A percentile compares a stretch with the other conserved stretches of the same genome.
These are phyloP conservation scores for Acromyrmex echinatior DNA, from an alignment of 1,140 invertebrate species.

Conservation along the genomic window DNA sequence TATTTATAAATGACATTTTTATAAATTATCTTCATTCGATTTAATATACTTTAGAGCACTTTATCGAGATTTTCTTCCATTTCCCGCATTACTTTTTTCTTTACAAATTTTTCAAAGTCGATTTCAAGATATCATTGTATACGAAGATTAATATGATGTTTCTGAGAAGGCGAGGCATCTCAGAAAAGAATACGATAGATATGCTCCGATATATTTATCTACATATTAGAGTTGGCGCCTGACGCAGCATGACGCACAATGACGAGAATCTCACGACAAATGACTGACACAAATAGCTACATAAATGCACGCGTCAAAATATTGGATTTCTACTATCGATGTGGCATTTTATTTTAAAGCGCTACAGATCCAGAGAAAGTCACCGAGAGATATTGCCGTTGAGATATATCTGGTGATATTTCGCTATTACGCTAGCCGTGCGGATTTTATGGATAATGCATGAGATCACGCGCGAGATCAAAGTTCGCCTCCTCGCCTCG, in stretches of 20 bases:
- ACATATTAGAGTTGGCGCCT: neutral
- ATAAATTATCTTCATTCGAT: neutral
- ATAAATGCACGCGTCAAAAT: constrained; percentile 64
- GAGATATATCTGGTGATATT: constrained; percentile 67
- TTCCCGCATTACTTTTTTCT: neutral
- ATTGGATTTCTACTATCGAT: constrained; percentile 63
- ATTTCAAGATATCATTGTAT: neutral
- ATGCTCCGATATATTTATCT: constrained; percentile 3
- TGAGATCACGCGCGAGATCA: constrained; percentile 35
- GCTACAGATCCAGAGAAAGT: constrained; percentile 14
- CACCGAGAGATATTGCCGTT: constrained; percentile 65
- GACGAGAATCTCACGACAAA: constrained; percentile 23
- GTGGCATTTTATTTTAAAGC: constrained; percentile 66
- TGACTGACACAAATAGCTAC: constrained; percentile 61
- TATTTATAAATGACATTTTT: neutral
- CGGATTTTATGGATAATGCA: constrained; percentile 73
- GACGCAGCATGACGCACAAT: constrained; percentile 31
- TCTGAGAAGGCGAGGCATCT: neutral
- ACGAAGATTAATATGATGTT: neutral
- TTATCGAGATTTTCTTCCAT: neutral
- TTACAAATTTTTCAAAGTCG: neutral
- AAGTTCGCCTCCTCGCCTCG: neutral
- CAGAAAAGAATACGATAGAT: neutral
- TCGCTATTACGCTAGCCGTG: constrained; percentile 22
- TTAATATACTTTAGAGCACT: neutral